These are phyloP conservation scores for Trissolcus basalis DNA, from an alignment of 1,140 invertebrate species.

Conservation along the genomic window DNA sequence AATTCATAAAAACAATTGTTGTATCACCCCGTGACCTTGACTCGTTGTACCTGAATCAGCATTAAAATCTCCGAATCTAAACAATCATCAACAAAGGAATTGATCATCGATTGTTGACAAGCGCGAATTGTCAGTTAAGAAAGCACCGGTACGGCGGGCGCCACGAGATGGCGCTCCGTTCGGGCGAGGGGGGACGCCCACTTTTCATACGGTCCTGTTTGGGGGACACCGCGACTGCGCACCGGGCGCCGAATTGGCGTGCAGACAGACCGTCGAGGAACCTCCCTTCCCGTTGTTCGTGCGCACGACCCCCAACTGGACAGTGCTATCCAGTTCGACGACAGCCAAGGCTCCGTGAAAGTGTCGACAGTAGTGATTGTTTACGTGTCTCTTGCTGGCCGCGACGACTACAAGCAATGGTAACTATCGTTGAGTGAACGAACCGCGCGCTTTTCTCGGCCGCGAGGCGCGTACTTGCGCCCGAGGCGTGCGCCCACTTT, in stretches of 20 bases:
- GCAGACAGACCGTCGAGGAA: slow-evolving; percentile 53
- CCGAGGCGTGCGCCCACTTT: slow-evolving; percentile 33
- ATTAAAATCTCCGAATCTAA: too few relatives aligned
- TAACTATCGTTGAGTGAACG: slow-evolving; percentile 55
- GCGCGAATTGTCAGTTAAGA: not conserved
- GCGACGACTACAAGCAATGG: slow-evolving; percentile 63
- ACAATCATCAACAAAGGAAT: too few relatives aligned
- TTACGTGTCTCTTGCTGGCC: slow-evolving; percentile 62
- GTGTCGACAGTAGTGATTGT: slow-evolving; percentile 67
- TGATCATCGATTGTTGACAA: not conserved
- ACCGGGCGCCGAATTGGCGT: slow-evolving; percentile 56
- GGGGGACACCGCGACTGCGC: slow-evolving; percentile 46
- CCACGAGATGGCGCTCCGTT: not conserved
- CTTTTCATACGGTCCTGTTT: not conserved
- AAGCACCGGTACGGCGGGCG: not conserved
- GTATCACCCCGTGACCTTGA: too few relatives aligned
- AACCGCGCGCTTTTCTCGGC: not conserved
- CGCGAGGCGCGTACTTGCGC: not conserved
- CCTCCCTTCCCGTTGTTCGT: slow-evolving; percentile 68
- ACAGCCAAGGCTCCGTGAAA: slow-evolving; percentile 63
- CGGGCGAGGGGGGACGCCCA: not conserved
- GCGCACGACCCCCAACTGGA: slow-evolving; percentile 63
- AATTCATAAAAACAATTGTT: too few relatives aligned
- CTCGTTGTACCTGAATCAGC: too few relatives aligned
- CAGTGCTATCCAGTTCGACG: slow-evolving; percentile 64